Evolutionary conservation across 2,113 vertebrate genomes (phyloP).

Genomic region (Trichomycterus rosablanca): DNA sequence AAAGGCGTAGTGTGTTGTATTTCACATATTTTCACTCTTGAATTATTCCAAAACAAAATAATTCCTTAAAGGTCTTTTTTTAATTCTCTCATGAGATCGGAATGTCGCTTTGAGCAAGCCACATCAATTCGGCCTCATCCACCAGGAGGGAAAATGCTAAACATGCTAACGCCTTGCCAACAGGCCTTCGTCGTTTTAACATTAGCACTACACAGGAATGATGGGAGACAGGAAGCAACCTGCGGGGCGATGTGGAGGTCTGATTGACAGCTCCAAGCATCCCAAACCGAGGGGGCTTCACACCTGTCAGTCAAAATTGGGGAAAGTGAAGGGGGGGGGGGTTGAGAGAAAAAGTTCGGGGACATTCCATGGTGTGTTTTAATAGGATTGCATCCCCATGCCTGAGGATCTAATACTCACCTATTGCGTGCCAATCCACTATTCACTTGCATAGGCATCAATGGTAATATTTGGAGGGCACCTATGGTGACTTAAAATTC

Average conservation of each 20-base stretch:
- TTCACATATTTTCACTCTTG: slow-evolving; percentile 18
- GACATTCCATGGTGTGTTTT: slow-evolving; percentile 47
- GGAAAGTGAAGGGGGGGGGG: slow-evolving; percentile 1
- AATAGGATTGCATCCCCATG: slow-evolving; percentile 47
- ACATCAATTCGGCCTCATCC: slow-evolving; percentile 28
- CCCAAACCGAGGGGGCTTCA: slow-evolving; percentile 31
- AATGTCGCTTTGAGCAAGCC: slow-evolving; percentile 32
- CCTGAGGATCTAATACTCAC: slow-evolving; percentile 43
- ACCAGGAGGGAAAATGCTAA: slow-evolving; percentile 38
- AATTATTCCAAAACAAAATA: slow-evolving; percentile 24
- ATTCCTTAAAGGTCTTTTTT: slow-evolving; percentile 19
- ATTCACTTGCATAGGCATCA: slow-evolving; percentile 43
- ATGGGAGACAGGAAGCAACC: slow-evolving; percentile 45
- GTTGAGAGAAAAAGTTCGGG: slow-evolving; percentile 7
- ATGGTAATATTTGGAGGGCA: slow-evolving; percentile 41
- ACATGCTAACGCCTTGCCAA: slow-evolving; percentile 40
- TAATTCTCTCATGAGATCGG: slow-evolving; percentile 13
- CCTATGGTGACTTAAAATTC: slow-evolving; percentile 39
- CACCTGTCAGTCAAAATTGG: slow-evolving; percentile 42
- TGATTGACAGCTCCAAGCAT: slow-evolving; percentile 48
- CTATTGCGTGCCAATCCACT: slow-evolving; percentile 35
- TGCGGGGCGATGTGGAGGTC: slow-evolving; percentile 39
- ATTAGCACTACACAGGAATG: slow-evolving; percentile 48
- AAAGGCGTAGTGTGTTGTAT: slow-evolving; percentile 15
- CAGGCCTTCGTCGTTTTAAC: slow-evolving; percentile 41